Evolutionary conservation across 2,888 invertebrate genomes (phyloP), one percentile per base, ranked within the genome.

Genomic region (Asteroscopus sphinx): DNA sequence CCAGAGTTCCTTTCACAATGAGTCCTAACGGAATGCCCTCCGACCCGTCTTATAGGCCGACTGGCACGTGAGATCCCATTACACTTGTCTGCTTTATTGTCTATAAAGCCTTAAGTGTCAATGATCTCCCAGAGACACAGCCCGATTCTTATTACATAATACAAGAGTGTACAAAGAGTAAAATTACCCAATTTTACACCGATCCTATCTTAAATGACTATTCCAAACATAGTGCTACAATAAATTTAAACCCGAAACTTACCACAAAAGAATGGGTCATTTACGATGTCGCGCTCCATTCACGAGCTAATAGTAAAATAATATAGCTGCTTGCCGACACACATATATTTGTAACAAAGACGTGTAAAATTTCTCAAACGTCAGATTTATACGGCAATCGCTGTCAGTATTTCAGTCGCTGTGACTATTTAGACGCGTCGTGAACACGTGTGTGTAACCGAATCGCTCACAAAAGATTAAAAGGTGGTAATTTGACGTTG

Each of bases 401-500:
- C 75, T 64, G 84, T 83, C 87, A 80, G 84, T 87, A 85, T 88
- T 89, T 87, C 85, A 90, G 87, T 74, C 78, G 69, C 57, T 70
- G 65, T 61, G 77, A 76, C 79, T 80, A 77, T 86, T 82, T 83
- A 83, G 81, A 73, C 71, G 60, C 73, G 80, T 74, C 76, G 82
- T 76, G 86, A 86, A 89, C 91, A 91, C 90, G 90, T 90, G 89
- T 90, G 89, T 90, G 93, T 89, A 93, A 94, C 91, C 87, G 80
- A 90, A 93, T 91, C 90, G 86, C 82, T 85, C 81, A 87, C 91
- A 89, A 89, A 89, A 91, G 93, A 92, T 93, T 93, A 93, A 89
- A 90, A 92, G 89, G 90, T 92, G 92, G 91, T 93, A 93, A 93
- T 94, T 92, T 93, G 93, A 93, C 93, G 79, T 93, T 93, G 93